Evolutionary conservation across 2,113 vertebrate species (phyloP).

Genomic region (Heptranchias perlo): DNA sequence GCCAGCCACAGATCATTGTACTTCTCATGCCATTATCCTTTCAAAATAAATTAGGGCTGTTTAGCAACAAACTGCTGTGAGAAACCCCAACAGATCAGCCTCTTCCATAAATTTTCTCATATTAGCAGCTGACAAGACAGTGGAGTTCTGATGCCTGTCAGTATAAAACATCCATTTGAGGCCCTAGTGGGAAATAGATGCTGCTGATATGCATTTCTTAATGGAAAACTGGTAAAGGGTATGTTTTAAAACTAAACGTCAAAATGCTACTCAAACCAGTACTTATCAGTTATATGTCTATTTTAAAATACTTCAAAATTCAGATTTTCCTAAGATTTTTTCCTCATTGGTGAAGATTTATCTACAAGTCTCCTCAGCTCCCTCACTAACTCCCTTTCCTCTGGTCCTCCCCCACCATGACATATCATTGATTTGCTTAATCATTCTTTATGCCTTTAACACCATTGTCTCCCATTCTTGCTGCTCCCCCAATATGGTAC

Average conservation of each 20-base stretch:
- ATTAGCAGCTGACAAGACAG: conserved; percentile 22
- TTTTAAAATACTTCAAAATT: neutral
- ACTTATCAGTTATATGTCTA: neutral
- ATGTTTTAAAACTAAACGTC: neutral
- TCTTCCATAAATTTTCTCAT: conserved; percentile 32
- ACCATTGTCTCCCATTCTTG: neutral
- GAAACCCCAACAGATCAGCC: conserved; percentile 27
- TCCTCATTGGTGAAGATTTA: neutral
- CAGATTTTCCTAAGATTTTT: neutral
- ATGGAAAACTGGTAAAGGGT: neutral
- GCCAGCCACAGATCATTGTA: conserved; percentile 19
- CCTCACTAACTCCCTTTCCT: neutral
- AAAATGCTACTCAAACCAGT: neutral
- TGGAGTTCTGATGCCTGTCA: neutral
- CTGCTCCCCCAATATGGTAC: neutral
- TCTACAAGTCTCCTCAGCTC: neutral
- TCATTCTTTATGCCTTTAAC: neutral
- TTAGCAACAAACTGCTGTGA: conserved; percentile 29
- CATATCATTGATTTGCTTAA: neutral
- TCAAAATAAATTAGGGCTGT: conserved; percentile 39
- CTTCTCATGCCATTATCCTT: conserved; percentile 32
- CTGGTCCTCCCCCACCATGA: neutral
- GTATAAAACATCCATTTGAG: neutral
- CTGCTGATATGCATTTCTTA: neutral
- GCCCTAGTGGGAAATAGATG: neutral